Evolutionary conservation across 2,113 vertebrate species (phyloP), one percentile per base, ranked within the genome.

Genomic region (Paedocypris sp.): DNA sequence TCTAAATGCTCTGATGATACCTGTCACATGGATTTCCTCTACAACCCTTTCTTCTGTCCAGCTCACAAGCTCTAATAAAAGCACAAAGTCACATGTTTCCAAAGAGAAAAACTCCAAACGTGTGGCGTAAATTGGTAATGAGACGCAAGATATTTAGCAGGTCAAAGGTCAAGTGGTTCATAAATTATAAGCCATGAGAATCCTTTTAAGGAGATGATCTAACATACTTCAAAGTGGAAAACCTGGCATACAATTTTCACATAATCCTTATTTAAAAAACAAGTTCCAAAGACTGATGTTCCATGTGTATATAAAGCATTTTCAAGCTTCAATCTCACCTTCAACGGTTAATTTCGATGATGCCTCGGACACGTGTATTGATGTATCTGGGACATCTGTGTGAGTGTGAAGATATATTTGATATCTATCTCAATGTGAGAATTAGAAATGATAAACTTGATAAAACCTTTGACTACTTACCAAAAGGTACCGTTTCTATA

Each of bases 301-400:
- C n/a, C n/a, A n/a, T n/a, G n/a, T n/a, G n/a, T n/a, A n/a, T n/a
- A n/a, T n/a, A n/a, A n/a, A n/a, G n/a, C n/a, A n/a, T n/a, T n/a
- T n/a, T n/a, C 4, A 39, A 41, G 23, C 54, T 43, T 35, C 6
- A 64, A 47, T 52, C 77, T 84, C 87, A 91, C 88, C 88, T 90
- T 88, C 80, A 51, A 82, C 60, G 74, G 79, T 76, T 76, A 85
- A 81, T 63, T 82, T 80, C 53, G 83, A 62, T 51, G 89, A 85
- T 73, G 88, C 81, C n/a, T 84, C 79, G 11, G 85, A 83, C 61
- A 79, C 78, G 58, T 89, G 87, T 78, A 97, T 86, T 68, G 91
- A 89, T 32, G 91, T 87, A 80, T 98, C 94, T 62, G 91, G 90
- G 66, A 97, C 82, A 85, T 97, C 92, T 97, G 80, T 42, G 77